A percentile compares a stretch with the other conserved stretches of the same genome.
These are phyloP conservation scores for Harpagifer antarcticus DNA, from an alignment of 2,797 vertebrate genomes.

Conservation along the genomic window DNA sequence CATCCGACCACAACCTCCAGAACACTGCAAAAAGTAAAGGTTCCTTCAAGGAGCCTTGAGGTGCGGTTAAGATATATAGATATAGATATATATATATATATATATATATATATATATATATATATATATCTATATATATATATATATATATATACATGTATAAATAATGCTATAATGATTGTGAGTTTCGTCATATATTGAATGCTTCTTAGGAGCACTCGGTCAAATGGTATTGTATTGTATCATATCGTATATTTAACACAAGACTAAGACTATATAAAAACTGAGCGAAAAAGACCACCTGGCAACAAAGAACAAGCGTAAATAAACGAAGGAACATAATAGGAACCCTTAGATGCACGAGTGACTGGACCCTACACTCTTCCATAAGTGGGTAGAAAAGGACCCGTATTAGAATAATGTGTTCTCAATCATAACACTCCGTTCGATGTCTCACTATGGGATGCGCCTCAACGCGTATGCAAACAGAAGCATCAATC, in stretches of 20 bases:
- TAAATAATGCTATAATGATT: slow-evolving; percentile 42
- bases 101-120: neutral
- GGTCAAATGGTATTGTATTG: too few species aligned
- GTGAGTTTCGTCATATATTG: slow-evolving; percentile 41
- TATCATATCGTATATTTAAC: too few species aligned
- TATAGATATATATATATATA: neutral
- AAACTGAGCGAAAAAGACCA: neutral
- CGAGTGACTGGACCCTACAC: too few species aligned
- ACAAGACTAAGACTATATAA: too few species aligned
- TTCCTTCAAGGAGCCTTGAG: slow-evolving; percentile 37
- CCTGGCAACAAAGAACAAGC: neutral
- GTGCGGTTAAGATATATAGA: slow-evolving; percentile 32
- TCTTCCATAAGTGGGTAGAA: too few species aligned
- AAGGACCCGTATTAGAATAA: too few species aligned
- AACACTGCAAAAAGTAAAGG: slow-evolving; percentile 48
- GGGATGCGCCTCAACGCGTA: too few species aligned
- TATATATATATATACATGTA: too few species aligned
- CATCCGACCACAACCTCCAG: slow-evolving; percentile 45
- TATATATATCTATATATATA: slow-evolving; percentile 14
- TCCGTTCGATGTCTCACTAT: too few species aligned
- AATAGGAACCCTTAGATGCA: too few species aligned
- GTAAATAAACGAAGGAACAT: neutral
- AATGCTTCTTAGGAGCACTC: slow-evolving; percentile 5
- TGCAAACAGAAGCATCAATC: too few species aligned
- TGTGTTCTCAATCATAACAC: too few species aligned